Percentiles rank a stretch among this genome's conserved stretches.
phyloP scores from a whole-genome alignment of 2,113 vertebrate genomes.

The Chaetodon auriga region DNA sequence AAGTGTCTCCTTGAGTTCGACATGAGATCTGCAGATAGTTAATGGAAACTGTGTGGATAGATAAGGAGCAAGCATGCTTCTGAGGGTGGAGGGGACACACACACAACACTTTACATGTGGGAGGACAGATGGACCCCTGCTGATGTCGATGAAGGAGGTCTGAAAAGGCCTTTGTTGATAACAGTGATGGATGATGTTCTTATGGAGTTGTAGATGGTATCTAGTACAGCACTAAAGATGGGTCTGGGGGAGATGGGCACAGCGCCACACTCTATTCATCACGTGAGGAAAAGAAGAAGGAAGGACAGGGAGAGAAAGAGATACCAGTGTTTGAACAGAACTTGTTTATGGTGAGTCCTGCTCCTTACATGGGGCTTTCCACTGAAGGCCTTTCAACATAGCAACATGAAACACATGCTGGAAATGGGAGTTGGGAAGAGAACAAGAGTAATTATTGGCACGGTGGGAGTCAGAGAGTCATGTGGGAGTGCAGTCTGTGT shows the following conservation, averaged over 20 bases:
- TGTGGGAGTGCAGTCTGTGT: conserved; percentile 51
- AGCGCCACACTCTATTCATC: conserved; percentile 39
- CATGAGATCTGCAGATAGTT: conserved; percentile 17
- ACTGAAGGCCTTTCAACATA: conserved; percentile 46
- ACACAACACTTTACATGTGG: conserved; percentile 41
- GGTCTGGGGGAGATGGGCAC: conserved; percentile 40
- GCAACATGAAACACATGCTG: conserved; percentile 66
- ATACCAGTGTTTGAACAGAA: conserved; percentile 49
- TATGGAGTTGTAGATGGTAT: conserved; percentile 52
- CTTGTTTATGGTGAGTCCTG: conserved; percentile 53
- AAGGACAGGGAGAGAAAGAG: conserved; percentile 14
- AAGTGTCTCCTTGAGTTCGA: conserved; percentile 11
- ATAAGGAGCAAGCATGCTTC: conserved; percentile 33
- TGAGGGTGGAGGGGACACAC: conserved; percentile 5
- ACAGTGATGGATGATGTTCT: conserved; percentile 59
- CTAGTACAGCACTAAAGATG: conserved; percentile 45
- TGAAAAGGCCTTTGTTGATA: conserved; percentile 66
- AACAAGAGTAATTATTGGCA: conserved; percentile 60
- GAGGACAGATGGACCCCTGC: conserved; percentile 38
- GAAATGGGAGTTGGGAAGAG: conserved; percentile 60
- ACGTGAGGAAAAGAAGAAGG: conserved; percentile 18
- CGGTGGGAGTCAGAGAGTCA: conserved; percentile 54
- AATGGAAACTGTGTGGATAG: conserved; percentile 29
- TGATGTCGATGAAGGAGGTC: conserved; percentile 43
- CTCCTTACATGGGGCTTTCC: conserved; percentile 69